Percentiles rank a stretch among this genome's conserved stretches.
Evolutionary conservation across 2,888 invertebrate genomes (phyloP).

Genomic region (Tenthredo distinguenda): DNA sequence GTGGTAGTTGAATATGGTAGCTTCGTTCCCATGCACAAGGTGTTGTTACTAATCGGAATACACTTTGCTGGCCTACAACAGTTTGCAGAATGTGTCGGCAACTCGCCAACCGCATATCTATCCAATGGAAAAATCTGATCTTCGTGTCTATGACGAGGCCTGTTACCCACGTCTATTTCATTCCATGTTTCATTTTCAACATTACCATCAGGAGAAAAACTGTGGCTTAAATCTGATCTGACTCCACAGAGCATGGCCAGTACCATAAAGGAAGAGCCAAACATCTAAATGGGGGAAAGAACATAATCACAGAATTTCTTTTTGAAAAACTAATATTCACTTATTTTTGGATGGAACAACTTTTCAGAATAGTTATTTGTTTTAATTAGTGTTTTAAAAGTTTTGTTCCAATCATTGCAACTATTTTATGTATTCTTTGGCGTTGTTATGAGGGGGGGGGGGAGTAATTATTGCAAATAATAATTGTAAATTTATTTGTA

Average conservation of each 20-base stretch:
- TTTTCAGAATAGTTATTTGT: no score
- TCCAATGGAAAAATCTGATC: constrained; percentile 70
- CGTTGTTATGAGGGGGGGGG: not conserved
- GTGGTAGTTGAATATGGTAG: constrained; percentile 89
- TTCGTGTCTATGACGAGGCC: constrained; percentile 65
- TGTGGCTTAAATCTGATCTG: constrained; percentile 65
- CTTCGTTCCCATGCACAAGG: constrained; percentile 89
- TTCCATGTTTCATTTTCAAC: constrained; percentile 66
- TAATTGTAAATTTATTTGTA: not conserved
- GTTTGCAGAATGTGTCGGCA: constrained; percentile 68
- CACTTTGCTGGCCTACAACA: constrained; percentile 88
- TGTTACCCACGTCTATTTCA: constrained; percentile 62
- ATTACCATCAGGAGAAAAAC: constrained; percentile 63
- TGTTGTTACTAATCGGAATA: constrained; percentile 81
- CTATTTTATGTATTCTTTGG: not conserved
- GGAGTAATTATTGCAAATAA: not conserved
- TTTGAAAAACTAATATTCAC: not conserved
- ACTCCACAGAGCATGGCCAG: constrained; percentile 33
- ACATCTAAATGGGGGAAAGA: constrained; percentile 39
- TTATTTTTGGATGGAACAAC: not conserved
- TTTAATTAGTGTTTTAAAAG: not conserved
- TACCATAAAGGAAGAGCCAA: not conserved
- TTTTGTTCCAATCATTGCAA: not conserved
- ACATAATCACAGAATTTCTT: not conserved
- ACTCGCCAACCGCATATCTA: constrained; percentile 69